These are phyloP conservation scores for Ophioninae sp. DNA, from an alignment of 2,888 invertebrate genomes.

Conservation along the genomic window DNA sequence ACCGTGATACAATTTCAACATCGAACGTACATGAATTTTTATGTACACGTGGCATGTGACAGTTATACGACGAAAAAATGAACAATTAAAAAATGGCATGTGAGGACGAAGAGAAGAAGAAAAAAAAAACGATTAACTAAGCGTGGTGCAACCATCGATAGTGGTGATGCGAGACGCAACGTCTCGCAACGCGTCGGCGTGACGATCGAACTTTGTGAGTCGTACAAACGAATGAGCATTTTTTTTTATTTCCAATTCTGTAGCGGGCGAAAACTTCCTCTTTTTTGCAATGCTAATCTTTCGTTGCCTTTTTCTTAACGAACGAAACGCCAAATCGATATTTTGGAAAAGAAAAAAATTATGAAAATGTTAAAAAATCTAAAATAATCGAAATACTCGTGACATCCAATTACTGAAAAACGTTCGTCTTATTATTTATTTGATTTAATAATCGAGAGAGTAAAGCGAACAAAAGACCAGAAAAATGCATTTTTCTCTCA, in stretches of 20 bases:
- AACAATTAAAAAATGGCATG: constrained; percentile 26
- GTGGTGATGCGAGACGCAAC: constrained; percentile 36
- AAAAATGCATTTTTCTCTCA: too few relatives aligned
- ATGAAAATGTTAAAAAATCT: not conserved
- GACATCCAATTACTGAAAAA: not conserved
- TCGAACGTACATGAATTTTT: constrained; percentile 24
- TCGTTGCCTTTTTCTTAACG: not conserved
- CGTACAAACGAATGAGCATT: not conserved
- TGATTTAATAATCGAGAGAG: too few relatives aligned
- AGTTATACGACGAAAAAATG: constrained; percentile 17
- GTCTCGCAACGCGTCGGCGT: constrained; percentile 36
- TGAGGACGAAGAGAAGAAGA: not conserved
- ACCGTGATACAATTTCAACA: constrained; percentile 20
- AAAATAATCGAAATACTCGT: not conserved
- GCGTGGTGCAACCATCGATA: constrained; percentile 50
- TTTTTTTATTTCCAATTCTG: not conserved
- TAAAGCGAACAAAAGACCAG: too few relatives aligned
- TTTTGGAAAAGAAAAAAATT: not conserved
- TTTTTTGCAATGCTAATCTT: not conserved
- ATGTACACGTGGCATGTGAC: constrained; percentile 27
- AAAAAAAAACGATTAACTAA: constrained; percentile 35
- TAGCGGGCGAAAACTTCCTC: not conserved
- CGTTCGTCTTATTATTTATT: not conserved
- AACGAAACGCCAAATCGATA: not conserved
- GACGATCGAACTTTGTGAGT: constrained; percentile 1